These are phyloP conservation scores for Dolichopus griseipennis DNA, from an alignment of 2,888 invertebrate genomes.

Conservation along the genomic window DNA sequence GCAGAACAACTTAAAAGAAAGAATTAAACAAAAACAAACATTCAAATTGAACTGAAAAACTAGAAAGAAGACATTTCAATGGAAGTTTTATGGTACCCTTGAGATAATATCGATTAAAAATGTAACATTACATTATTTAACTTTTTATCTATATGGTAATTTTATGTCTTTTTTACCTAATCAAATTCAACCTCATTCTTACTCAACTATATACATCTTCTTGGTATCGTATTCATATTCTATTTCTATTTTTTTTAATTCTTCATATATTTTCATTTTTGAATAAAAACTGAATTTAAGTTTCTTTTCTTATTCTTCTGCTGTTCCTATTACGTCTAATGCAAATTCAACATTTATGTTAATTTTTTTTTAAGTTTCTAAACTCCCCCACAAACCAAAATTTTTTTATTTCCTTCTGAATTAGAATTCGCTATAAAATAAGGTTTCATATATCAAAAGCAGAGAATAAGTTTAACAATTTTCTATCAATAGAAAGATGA, in stretches of 20 bases:
- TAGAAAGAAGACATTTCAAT: neutral
- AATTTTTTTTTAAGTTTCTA: neutral
- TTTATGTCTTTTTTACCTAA: conserved; percentile 22
- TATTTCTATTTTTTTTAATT: too few relatives aligned
- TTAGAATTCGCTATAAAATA: neutral
- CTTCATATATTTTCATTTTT: too few relatives aligned
- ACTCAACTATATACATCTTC: too few relatives aligned
- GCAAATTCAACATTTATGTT: conserved; percentile 10
- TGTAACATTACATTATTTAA: conserved; percentile 17
- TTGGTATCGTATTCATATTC: conserved; percentile 6
- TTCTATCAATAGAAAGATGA: neutral
- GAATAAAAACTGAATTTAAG: too few relatives aligned
- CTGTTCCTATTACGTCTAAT: too few relatives aligned
- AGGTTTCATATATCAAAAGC: neutral
- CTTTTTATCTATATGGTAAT: conserved; percentile 23
- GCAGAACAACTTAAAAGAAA: too few relatives aligned
- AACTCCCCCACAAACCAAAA: neutral
- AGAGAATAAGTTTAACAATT: too few relatives aligned
- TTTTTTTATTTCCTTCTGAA: too few relatives aligned
- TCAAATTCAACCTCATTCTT: conserved; percentile 18
- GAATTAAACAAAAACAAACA: too few relatives aligned
- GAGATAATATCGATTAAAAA: conserved; percentile 22
- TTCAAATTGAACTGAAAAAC: neutral
- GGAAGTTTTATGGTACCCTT: conserved; percentile 22
- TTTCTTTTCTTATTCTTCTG: too few relatives aligned